Conservation (phyloP, 2,113 vertebrate species). For the Amphiprion percula region DNA sequence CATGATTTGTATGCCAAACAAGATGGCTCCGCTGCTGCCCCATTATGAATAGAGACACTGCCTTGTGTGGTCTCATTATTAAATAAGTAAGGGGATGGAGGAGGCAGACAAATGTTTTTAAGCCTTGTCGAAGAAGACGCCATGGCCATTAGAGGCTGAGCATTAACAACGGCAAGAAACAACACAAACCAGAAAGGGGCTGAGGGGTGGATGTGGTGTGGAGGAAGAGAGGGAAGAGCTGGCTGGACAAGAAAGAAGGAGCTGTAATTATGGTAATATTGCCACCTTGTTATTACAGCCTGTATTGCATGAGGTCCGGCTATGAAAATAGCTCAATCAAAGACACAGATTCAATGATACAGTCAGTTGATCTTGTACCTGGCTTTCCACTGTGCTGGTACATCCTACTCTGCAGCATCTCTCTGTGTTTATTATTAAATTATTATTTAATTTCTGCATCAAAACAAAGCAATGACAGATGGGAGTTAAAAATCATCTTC, state of each 20-base stretch:
- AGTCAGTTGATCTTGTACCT: slow-evolving; percentile 24
- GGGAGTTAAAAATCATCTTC: slow-evolving; percentile 59
- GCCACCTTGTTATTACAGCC: slow-evolving; percentile 75
- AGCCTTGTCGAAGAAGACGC: slow-evolving; percentile 82
- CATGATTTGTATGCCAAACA: slow-evolving; percentile 74
- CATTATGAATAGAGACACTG: slow-evolving; percentile 87
- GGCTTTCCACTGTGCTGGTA: slow-evolving; percentile 27
- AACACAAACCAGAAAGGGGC: slow-evolving; percentile 64
- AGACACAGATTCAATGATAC: slow-evolving; percentile 29
- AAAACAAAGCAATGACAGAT: slow-evolving; percentile 62
- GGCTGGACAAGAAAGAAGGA: slow-evolving; percentile 43
- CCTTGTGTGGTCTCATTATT: slow-evolving; percentile 87
- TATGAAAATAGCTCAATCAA: slow-evolving; percentile 40
- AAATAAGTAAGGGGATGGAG: slow-evolving; percentile 85
- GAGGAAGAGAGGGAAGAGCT: slow-evolving; percentile 35
- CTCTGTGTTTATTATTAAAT: slow-evolving; percentile 13
- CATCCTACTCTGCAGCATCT: slow-evolving; percentile 24
- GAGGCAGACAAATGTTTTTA: slow-evolving; percentile 87
- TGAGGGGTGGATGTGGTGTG: slow-evolving; percentile 7
- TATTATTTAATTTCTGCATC: slow-evolving; percentile 37
- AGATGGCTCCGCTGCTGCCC: slow-evolving; percentile 78
- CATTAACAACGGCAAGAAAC: slow-evolving; percentile 82
- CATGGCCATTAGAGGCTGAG: slow-evolving; percentile 85
- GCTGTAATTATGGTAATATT: slow-evolving; percentile 79
- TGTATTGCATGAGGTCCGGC: slow-evolving; percentile 61